Evolutionary conservation across 1,140 invertebrate species (phyloP), one percentile per base, ranked within the genome.

Genomic region (Venustaconcha ellipsiformis): DNA sequence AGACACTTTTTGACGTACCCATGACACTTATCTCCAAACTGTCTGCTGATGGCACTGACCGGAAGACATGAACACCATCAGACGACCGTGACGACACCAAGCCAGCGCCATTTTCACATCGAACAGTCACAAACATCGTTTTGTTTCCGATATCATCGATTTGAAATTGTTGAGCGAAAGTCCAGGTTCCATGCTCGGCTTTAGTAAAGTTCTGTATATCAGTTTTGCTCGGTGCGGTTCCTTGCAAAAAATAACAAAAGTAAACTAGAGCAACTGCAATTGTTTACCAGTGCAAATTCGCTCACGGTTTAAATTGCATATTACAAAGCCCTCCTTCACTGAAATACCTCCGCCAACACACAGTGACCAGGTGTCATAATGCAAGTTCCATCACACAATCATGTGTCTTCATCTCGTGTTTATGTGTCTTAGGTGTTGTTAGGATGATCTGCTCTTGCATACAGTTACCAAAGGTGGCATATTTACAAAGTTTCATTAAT

Each of bases 41-140:
- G 48, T 56, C 58, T 1, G 37, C 37, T 1, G 72, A 68, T 14
- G 67, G 67, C 18, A n/a, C 15, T 17, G 37, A 56, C 8, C 56
- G 18, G 23, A 74, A 14, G 4, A 74, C 56, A 62, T 2, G 67
- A 13, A 74, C 57, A 3, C 72, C 72, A 57, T 74, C 67, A 56
- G 72, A 62, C 0, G 23, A 60, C 55, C 26, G 37, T 63, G 65
- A 57, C 8, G 30, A 57, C 15, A 23, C 69, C 37, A 68, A 64
- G 0, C 57, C 37, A 56, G 72, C 72, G 14, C 66, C 72, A 69
- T 74, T 74, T 30, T 18, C 69, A 37, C 72, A 74, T 55, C 57
- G 17, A 6, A 74, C 17, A 0, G 72, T 74, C 14, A 30, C 18
- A 69, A 18, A 68, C 13, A 74, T 60, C 48, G n/a, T 60, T 30